Percentiles rank a stretch among this genome's conserved stretches.
Conservation (phyloP, 2,113 vertebrate species). For the Lepisosteus osseus region DNA sequence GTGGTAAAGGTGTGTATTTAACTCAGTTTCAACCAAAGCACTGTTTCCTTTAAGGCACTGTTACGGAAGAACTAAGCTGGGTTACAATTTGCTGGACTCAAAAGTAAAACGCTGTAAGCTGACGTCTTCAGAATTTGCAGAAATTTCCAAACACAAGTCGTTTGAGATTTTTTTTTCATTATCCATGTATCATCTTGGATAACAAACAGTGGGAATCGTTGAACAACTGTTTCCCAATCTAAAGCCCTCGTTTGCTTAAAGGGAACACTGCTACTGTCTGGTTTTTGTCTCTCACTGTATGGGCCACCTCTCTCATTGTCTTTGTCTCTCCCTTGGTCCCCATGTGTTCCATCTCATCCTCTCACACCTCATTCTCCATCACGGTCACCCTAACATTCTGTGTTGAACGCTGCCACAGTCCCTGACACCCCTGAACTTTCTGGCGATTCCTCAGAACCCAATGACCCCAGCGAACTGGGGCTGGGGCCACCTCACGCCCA, state of each 20-base stretch:
- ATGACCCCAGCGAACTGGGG: conserved; percentile 34
- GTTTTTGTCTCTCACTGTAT: background rate
- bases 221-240: too few relatives aligned
- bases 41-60: background rate
- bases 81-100: too few relatives aligned
- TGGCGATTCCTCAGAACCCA: conserved; percentile 78
- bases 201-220: too few relatives aligned
- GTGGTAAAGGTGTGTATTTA: background rate
- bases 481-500: conserved; percentile 30
- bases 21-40: background rate
- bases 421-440: conserved; percentile 68
- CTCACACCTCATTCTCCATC: background rate
- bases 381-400: conserved; percentile 29
- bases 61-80: background rate
- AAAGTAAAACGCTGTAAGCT: too few relatives aligned
- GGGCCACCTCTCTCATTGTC: conserved; percentile 16
- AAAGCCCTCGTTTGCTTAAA: background rate
- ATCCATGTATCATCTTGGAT: too few relatives aligned
- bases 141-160: too few relatives aligned
- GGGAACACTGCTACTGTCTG: conserved; percentile 1
- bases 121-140: too few relatives aligned
- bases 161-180: too few relatives aligned
- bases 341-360: conserved; percentile 17
- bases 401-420: conserved; percentile 41
- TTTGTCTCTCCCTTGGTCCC: conserved; percentile 28